phyloP scores from a whole-genome alignment of 2,888 invertebrate species.

The Theodoxus fluviatilis region DNA sequence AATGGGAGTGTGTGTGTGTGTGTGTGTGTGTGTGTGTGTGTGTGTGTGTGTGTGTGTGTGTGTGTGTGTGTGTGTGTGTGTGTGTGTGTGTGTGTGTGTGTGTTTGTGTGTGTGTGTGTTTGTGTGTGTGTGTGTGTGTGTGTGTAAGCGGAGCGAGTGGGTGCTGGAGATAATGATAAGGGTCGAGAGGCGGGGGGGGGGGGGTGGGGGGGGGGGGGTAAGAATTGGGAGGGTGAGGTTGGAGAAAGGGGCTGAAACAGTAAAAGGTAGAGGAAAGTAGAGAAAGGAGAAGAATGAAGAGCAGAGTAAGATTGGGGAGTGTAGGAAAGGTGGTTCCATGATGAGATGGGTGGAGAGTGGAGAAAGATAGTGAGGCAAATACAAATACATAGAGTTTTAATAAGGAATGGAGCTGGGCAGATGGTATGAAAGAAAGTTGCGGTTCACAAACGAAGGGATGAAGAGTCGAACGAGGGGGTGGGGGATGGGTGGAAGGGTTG shows the following conservation, averaged over 20 bases:
- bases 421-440: no score
- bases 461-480: no score
- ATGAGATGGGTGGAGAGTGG: background rate
- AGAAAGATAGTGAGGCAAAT: background rate
- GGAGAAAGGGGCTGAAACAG: background rate
- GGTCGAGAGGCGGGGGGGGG: background rate
- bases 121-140: conserved; percentile 15
- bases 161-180: background rate
- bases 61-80: conserved; percentile 9
- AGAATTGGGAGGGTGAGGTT: background rate
- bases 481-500: no score
- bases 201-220: background rate
- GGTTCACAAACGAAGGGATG: no score
- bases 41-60: conserved; percentile 14
- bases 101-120: conserved; percentile 12
- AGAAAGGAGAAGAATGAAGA: background rate
- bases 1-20: background rate
- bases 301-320: background rate
- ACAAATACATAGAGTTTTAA: background rate
- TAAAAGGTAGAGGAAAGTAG: background rate
- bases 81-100: conserved; percentile 16
- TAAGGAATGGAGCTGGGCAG: no score
- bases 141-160: background rate
- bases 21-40: conserved; percentile 8
- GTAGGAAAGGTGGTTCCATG: background rate